Base-by-base conservation (phyloP, 2,113 vertebrate genomes). In the Microtus pennsylvanicus region DNA sequence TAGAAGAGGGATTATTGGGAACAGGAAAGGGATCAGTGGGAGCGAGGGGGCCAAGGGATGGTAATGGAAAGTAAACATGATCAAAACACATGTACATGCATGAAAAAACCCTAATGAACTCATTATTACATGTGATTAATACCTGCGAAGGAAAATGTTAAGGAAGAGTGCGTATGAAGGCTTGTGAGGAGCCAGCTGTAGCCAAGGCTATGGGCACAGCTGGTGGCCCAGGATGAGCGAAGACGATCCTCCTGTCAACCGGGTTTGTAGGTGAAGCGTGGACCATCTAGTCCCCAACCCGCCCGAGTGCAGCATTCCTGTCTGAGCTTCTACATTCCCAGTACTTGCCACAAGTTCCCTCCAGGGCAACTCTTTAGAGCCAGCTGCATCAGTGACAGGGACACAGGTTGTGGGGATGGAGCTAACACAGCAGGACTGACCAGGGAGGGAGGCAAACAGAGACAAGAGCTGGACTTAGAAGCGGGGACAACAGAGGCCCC, bases 301-400 rank as follows among this genome's bases (percentile, higher is more conserved):
- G 7, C n/a, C 45, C 21, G 3, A n/a, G 12, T 24, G 0, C 63
- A 13, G 47, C 0, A 33, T 16, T 12, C 0, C 1, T 65, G 61
- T 38, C 58, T 38, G 58, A 74, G 67, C 35, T 24, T 21, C 1
- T 5, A 30, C 9, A 42, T 4, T 74, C 42, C 91, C 42, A 70
- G 19, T 52, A n/a, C 63, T 61, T 77, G 63, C 58, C 10, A 52
- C 5, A 13, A 67, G 38, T 35, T 92, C 38, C 61, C 21, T 90
- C 45, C 30, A 13, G 47, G 77, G 33, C 24, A 45, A 80, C 55
- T 89, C 55, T 30, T 19, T 58, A 93, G 86, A 77, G 69, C 38
- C 3, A 21, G n/a, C 35, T 77, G 65, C 1, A 7, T 55, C 55
- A 47, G 50, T 0, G n/a, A 72, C 45, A 77, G 72, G 50, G 45